Conservation (phyloP, 2,888 invertebrate species). For the Drosophila anomelani region DNA sequence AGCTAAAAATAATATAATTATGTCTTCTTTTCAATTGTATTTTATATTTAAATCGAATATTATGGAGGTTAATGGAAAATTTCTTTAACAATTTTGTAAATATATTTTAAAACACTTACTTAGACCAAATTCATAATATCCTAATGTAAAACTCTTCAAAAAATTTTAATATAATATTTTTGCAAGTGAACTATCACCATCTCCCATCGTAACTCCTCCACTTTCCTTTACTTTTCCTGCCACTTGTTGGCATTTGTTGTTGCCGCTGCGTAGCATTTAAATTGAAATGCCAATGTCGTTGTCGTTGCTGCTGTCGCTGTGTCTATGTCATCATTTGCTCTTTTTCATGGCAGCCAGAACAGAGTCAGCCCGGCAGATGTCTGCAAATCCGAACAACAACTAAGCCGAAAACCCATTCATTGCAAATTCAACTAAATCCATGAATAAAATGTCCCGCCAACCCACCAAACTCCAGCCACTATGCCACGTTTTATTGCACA, state of each 20-base stretch:
- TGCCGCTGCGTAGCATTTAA: slow-evolving; percentile 63
- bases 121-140: no score
- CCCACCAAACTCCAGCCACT: background rate
- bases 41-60: no score
- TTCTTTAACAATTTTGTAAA: no score
- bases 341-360: slow-evolving; percentile 66
- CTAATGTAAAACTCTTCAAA: background rate
- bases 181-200: background rate
- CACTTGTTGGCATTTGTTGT: slow-evolving; percentile 73
- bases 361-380: background rate
- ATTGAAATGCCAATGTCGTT: slow-evolving; percentile 65
- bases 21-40: no score
- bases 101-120: no score
- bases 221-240: slow-evolving; percentile 49
- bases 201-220: slow-evolving; percentile 12
- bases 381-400: slow-evolving; percentile 45
- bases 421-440: slow-evolving; percentile 79
- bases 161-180: background rate
- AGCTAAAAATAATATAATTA: no score
- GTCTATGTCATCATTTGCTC: slow-evolving; percentile 75
- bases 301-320: slow-evolving; percentile 38
- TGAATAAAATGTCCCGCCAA: slow-evolving; percentile 69
- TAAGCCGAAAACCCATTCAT: slow-evolving; percentile 74
- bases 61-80: no score
- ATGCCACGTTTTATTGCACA: slow-evolving; percentile 69